A percentile compares a stretch with the other conserved stretches of the same genome.
Evolutionary conservation across 2,888 invertebrate species (phyloP).

Genomic region (Tryphoninae sp.): DNA sequence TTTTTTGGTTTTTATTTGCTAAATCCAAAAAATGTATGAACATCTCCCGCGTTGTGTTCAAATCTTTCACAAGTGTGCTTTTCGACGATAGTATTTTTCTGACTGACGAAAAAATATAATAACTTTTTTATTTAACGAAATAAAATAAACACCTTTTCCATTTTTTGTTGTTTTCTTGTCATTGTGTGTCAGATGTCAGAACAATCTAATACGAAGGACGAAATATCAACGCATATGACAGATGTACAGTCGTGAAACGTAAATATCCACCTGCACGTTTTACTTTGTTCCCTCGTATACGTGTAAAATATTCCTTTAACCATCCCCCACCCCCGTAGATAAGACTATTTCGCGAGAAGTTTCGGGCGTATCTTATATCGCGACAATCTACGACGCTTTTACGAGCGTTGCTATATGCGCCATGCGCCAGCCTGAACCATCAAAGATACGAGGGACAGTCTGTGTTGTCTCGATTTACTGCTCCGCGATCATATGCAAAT

Average conservation of each 20-base stretch:
- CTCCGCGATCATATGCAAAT: constrained; percentile 33
- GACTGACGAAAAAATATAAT: too few species aligned
- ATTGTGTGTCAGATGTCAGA: not conserved
- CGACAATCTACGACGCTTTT: constrained; percentile 55
- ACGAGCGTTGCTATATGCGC: constrained; percentile 56
- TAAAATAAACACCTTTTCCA: not conserved
- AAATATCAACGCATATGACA: constrained; percentile 64
- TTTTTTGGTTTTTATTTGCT: constrained; percentile 1
- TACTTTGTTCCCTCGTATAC: constrained; percentile 19
- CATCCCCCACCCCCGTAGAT: constrained; percentile 4
- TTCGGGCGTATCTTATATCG: constrained; percentile 37
- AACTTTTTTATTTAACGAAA: too few species aligned
- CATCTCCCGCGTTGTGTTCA: too few species aligned
- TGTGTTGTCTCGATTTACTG: constrained; percentile 58
- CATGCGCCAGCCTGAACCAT: constrained; percentile 42
- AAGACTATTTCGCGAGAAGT: constrained; percentile 28
- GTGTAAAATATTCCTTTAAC: constrained; percentile 34
- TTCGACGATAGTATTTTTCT: too few species aligned
- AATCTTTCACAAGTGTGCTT: too few species aligned
- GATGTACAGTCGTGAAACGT: not conserved
- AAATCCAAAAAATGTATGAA: not conserved
- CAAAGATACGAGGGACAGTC: constrained; percentile 60
- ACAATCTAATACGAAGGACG: not conserved
- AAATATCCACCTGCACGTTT: constrained; percentile 57
- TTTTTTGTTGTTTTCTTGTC: not conserved